phyloP scores from a whole-genome alignment of 2,113 vertebrate genomes.

The Puffinus mauretanicus region DNA sequence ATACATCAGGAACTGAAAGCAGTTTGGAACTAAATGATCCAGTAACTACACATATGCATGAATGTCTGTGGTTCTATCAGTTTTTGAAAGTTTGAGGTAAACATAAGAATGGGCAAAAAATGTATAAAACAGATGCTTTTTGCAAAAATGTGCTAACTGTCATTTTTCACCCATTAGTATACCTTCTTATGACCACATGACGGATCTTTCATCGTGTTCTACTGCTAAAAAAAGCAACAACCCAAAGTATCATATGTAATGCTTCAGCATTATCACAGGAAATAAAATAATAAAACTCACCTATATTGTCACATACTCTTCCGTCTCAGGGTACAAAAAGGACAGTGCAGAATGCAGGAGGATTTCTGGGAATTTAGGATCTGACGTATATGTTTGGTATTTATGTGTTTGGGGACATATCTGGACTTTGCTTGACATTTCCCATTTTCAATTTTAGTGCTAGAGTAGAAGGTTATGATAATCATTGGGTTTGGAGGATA shows the following conservation, averaged over 20 bases:
- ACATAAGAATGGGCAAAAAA: background rate
- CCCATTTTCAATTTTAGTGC: background rate
- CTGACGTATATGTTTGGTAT: background rate
- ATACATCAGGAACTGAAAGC: background rate
- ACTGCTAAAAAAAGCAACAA: background rate
- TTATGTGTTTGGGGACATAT: background rate
- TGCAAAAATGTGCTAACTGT: background rate
- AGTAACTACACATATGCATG: background rate
- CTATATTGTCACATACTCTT: rapidly evolving
- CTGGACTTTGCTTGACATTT: background rate
- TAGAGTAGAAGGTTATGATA: background rate
- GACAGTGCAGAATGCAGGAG: too few relatives aligned
- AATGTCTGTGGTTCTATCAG: background rate
- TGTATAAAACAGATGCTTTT: background rate
- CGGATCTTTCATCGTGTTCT: background rate
- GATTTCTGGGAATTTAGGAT: background rate
- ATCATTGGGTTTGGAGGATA: background rate
- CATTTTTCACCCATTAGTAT: background rate
- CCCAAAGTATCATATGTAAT: rapidly evolving
- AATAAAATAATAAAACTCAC: background rate
- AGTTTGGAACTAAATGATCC: background rate
- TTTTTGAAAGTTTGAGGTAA: background rate
- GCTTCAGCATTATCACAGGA: background rate
- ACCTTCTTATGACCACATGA: background rate
- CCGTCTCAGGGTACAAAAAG: background rate